phyloP scores from a whole-genome alignment of 2,113 vertebrate species.

The Atractosteus spatula region DNA sequence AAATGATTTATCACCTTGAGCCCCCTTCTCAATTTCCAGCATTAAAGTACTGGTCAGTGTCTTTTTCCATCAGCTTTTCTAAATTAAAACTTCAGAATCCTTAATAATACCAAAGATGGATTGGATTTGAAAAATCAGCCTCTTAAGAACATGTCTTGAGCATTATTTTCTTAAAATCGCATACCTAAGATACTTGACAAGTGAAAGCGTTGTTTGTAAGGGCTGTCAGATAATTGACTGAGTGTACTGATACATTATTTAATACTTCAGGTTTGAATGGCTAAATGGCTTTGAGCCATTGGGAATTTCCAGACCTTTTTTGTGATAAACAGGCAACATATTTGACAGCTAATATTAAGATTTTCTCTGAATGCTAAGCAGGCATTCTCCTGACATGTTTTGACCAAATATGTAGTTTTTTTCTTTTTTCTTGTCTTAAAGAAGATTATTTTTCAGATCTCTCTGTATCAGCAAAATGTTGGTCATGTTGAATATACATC shows the following conservation, averaged over 20 bases:
- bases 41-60: too few relatives aligned
- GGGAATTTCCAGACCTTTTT: slow-evolving; percentile 21
- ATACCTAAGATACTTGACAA: slow-evolving; percentile 9
- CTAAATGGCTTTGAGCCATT: slow-evolving; percentile 6
- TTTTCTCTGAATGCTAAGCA: slow-evolving; percentile 10
- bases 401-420: not conserved
- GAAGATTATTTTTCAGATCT: too few relatives aligned
- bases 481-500: too few relatives aligned
- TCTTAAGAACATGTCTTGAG: too few relatives aligned
- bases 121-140: too few relatives aligned
- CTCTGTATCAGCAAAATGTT: too few relatives aligned
- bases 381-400: slow-evolving; percentile 8
- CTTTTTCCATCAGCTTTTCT: too few relatives aligned
- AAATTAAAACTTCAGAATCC: too few relatives aligned
- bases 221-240: not conserved
- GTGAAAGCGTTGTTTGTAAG: slow-evolving; percentile 2
- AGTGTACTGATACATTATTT: slow-evolving; percentile 7
- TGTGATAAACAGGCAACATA: not conserved
- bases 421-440: too few relatives aligned
- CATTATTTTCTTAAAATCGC: not conserved
- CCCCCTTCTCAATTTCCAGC: too few relatives aligned
- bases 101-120: too few relatives aligned
- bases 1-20: too few relatives aligned
- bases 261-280: not conserved
- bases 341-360: slow-evolving; percentile 13